phyloP scores from a whole-genome alignment of 2,113 vertebrate genomes.

The Pituophis catenifer region DNA sequence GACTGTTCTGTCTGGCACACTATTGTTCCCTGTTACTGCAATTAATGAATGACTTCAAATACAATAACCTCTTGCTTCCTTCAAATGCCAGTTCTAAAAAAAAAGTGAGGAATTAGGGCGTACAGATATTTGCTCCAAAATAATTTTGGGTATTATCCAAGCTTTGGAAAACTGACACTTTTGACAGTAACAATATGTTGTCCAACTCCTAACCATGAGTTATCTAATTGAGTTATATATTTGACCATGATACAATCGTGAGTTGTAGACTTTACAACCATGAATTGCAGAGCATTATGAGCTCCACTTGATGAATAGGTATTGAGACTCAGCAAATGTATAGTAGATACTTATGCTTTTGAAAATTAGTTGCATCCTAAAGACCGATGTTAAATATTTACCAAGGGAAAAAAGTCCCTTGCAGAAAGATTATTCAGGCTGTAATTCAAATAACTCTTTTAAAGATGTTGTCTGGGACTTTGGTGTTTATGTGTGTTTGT shows the following conservation, averaged over 20 bases:
- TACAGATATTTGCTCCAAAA: background rate
- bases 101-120: background rate
- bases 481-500: background rate
- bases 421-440: background rate
- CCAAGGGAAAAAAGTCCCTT: background rate
- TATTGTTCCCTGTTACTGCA: background rate
- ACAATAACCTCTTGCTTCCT: background rate
- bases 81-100: background rate
- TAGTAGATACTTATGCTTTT: background rate
- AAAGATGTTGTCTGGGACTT: background rate
- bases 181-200: background rate
- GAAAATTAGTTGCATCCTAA: background rate
- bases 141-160: background rate
- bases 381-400: constrained; percentile 8
- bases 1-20: background rate
- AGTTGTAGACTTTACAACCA: background rate
- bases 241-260: background rate
- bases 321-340: background rate
- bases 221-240: background rate
- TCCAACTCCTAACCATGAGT: background rate
- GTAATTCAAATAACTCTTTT: background rate
- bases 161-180: background rate
- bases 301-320: background rate
- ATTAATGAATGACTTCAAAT: background rate
- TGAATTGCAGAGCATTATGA: background rate